Percentiles rank a stretch among this genome's conserved stretches.
Conservation (phyloP, 2,888 invertebrate genomes). For the Caradrina kadenii region DNA sequence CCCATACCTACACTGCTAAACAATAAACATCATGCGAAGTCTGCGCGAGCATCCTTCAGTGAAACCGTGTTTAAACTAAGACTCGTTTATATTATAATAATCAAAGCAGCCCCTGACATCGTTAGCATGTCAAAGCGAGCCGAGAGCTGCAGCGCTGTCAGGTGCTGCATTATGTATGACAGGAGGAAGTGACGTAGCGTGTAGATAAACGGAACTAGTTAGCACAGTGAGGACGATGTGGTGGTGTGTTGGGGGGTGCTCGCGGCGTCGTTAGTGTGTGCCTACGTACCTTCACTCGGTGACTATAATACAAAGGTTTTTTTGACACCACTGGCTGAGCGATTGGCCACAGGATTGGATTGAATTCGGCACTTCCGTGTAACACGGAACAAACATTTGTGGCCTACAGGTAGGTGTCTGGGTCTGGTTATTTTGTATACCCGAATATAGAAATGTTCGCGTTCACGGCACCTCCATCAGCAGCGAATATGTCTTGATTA, state of each 20-base stretch:
- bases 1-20: not conserved
- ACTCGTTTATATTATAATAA: slow-evolving; percentile 54
- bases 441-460: no score
- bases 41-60: slow-evolving; percentile 25
- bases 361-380: no score
- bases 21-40: slow-evolving; percentile 16
- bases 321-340: no score
- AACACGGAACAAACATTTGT: no score
- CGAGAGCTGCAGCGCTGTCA: not conserved
- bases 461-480: no score
- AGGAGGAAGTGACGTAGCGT: not conserved
- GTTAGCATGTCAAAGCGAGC: slow-evolving; percentile 56
- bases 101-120: slow-evolving; percentile 31
- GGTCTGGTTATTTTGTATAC: no score
- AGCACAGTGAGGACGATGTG: not conserved
- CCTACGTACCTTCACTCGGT: no score
- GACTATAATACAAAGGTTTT: no score
- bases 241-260: not conserved
- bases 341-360: no score
- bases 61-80: slow-evolving; percentile 46
- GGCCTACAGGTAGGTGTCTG: no score
- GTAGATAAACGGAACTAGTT: slow-evolving; percentile 20
- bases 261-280: no score
- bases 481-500: no score
- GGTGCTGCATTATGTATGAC: slow-evolving; percentile 46